A percentile compares a stretch with the other conserved stretches of the same genome.
These are phyloP conservation scores for Osmerus mordax DNA, from an alignment of 2,113 vertebrate species.

Conservation along the genomic window DNA sequence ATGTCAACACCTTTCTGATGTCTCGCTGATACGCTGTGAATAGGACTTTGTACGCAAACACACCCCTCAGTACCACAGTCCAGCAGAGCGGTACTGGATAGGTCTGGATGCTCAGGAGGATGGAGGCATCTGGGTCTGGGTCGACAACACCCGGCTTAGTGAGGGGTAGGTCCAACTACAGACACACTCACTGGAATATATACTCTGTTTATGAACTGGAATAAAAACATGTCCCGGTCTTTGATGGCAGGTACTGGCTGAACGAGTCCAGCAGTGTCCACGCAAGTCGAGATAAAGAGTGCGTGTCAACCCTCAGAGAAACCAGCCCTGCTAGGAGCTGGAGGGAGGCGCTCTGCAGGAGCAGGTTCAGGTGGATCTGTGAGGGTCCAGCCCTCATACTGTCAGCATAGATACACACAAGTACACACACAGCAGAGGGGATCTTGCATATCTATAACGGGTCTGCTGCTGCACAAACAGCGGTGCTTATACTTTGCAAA, in stretches of 20 bases:
- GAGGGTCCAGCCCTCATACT: not conserved
- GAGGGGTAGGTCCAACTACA: not conserved
- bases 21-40: not conserved
- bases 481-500: no score
- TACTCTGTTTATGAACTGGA: not conserved
- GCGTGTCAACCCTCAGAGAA: not conserved
- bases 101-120: not conserved
- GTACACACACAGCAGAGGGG: not conserved
- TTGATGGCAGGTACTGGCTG: conserved; percentile 1
- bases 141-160: not conserved
- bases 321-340: not conserved
- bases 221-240: not conserved
- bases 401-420: conserved; percentile 1
- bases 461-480: no score
- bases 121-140: conserved; percentile 6
- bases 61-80: conserved; percentile 12
- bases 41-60: conserved; percentile 8
- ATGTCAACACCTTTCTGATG: not conserved
- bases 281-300: not conserved
- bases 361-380: conserved; percentile 17
- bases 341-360: not conserved
- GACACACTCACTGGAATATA: not conserved
- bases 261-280: not conserved
- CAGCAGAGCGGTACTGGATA: conserved; percentile 12
- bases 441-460: no score